Percentiles rank a stretch among this genome's conserved stretches.
Evolutionary conservation across 2,888 invertebrate species (phyloP).

Genomic region (Aricia artaxerxes): DNA sequence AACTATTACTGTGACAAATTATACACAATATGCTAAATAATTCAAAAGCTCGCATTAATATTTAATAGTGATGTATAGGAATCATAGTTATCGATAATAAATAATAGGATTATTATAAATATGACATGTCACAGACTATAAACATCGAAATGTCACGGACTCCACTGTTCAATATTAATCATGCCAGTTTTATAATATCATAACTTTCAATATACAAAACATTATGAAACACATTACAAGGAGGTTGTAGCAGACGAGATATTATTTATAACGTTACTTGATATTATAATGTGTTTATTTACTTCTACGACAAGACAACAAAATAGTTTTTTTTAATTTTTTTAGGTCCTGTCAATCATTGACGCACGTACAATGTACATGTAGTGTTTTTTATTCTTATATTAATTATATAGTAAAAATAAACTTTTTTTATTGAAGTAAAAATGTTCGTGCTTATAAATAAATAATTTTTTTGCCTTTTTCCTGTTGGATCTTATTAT

Average conservation of each 20-base stretch:
- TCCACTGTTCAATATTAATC: conserved; percentile 5
- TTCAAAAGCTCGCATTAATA: conserved; percentile 32
- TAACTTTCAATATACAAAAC: conserved; percentile 2
- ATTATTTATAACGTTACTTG: background rate
- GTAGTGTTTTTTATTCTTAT: background rate
- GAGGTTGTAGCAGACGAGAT: background rate
- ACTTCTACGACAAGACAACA: background rate
- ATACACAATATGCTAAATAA: conserved; percentile 35
- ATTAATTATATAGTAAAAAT: background rate
- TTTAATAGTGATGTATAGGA: conserved; percentile 21
- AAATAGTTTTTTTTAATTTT: background rate
- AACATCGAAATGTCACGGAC: conserved; percentile 3
- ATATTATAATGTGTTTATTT: conserved; percentile 8
- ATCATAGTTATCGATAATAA: conserved; percentile 25
- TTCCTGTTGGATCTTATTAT: background rate
- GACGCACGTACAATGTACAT: too few species aligned
- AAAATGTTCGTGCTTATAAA: background rate
- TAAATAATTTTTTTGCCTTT: background rate
- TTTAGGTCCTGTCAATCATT: background rate
- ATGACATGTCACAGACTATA: conserved; percentile 7
- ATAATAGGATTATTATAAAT: conserved; percentile 23
- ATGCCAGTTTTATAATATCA: background rate
- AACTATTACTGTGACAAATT: background rate
- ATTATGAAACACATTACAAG: background rate
- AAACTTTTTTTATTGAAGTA: background rate